phyloP scores from a whole-genome alignment of 2,888 invertebrate species.

The Lasiommata megera region DNA sequence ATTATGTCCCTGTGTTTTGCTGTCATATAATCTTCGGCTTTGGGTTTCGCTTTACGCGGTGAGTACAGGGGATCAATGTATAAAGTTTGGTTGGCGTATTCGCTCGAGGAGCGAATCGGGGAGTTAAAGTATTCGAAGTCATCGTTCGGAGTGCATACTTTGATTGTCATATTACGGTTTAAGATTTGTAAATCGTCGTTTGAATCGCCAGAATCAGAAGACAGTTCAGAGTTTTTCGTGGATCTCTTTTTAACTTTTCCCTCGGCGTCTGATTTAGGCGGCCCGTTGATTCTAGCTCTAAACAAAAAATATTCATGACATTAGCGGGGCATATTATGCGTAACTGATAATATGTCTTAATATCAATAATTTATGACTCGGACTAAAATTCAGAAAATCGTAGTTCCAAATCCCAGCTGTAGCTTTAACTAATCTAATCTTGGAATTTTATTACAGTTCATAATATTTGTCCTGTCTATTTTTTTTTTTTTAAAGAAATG shows the following conservation, averaged over 20 bases:
- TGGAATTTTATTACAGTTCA: no score
- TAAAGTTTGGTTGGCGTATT: slow-evolving; percentile 58
- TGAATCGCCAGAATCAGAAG: slow-evolving; percentile 71
- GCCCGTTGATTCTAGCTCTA: slow-evolving; percentile 51
- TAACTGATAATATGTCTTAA: no score
- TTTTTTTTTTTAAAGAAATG: no score
- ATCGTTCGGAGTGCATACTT: slow-evolving; percentile 80
- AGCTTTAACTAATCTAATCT: no score
- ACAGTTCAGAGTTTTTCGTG: slow-evolving; percentile 47
- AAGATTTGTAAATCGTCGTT: slow-evolving; percentile 74
- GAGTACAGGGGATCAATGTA: slow-evolving; percentile 55
- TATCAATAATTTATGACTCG: no score
- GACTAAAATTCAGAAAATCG: no score
- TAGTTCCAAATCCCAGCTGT: no score
- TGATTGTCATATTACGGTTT: slow-evolving; percentile 77
- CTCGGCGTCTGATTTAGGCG: slow-evolving; percentile 48
- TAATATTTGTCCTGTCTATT: no score
- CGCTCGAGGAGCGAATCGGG: slow-evolving; percentile 56
- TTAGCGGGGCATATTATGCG: no score
- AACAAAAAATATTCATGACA: background rate
- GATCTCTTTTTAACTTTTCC: slow-evolving; percentile 45
- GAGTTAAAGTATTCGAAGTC: slow-evolving; percentile 84
- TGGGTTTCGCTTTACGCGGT: slow-evolving; percentile 64
- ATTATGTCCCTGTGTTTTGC: slow-evolving; percentile 77
- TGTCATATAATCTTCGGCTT: slow-evolving; percentile 77